Evolutionary conservation across 2,888 invertebrate genomes (phyloP), one percentile per base, ranked within the genome.

Genomic region (Cantharis rufa): DNA sequence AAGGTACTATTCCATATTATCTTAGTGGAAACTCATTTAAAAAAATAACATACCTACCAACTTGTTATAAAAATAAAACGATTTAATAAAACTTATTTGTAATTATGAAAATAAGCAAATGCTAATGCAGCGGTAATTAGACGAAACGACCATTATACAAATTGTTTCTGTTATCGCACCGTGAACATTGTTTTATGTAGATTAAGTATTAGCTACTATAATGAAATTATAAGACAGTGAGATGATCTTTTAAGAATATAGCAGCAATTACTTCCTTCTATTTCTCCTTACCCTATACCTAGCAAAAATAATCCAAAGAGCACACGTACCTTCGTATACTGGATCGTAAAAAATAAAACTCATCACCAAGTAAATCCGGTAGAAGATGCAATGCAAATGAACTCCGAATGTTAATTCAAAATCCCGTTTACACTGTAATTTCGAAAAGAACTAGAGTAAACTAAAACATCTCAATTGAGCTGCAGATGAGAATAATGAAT

Each of bases 261-360:
- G 69, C 72, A 66, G 77, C 76, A 76, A 80, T 80, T 78, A 76
- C 75, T 78, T 78, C 76, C 77, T 64, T 69, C 78, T 79, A 76
- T 78, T 74, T 75, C 74, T 69, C 73, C 76, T 64, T 70, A 70
- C 76, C 78, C 73, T 75, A 74, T 75, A 80, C 80, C 78, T 73
- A 69, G 32, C 69, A 62, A 75, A 75, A 78, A 76, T 75, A 78
- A 63, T 66, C 27, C 68, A 16, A 78, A 68, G 62, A 70, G 72
- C 71, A 76, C 78, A 76, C 73, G 76, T 80, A 78, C 75, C 74
- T 79, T 73, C 79, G 77, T 74, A 77, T 76, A 79, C 79, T 79
- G 78, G 79, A 79, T 79, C 81, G 82, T 84, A 84, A 84, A 84
- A 85, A 85, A 85, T 85, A 84, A 84, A 84, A 84, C 84, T 84